Conservation (phyloP, 2,888 invertebrate species). For the Meliscaeva auricollis region DNA sequence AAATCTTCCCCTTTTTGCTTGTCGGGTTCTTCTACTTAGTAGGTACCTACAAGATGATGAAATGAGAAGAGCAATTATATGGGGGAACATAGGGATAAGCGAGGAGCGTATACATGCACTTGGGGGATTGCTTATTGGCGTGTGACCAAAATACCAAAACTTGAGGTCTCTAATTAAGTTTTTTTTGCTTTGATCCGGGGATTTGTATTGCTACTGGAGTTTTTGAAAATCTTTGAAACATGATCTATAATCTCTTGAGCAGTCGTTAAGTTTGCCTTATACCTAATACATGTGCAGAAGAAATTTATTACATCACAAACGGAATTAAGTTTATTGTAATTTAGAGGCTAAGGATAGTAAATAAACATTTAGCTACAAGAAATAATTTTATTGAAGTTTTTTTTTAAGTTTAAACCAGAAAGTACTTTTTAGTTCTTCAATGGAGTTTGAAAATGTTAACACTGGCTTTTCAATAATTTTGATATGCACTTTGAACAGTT, state of each 20-base stretch:
- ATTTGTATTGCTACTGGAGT: neutral
- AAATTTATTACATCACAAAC: too few species aligned
- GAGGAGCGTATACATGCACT: neutral
- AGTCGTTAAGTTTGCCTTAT: too few species aligned
- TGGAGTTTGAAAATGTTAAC: too few species aligned
- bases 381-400: too few species aligned
- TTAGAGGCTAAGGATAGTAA: too few species aligned
- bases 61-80: neutral
- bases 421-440: too few species aligned
- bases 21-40: neutral
- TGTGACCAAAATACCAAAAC: conserved; percentile 29
- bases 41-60: neutral
- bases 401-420: too few species aligned
- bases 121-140: conserved; percentile 17
- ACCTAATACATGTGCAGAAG: too few species aligned
- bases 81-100: neutral
- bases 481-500: too few species aligned
- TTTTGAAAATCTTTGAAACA: neutral
- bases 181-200: neutral
- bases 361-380: too few species aligned
- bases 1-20: neutral
- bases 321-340: too few species aligned
- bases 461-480: too few species aligned
- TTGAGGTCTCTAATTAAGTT: conserved; percentile 10
- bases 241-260: neutral